Percentiles rank a stretch among this genome's conserved stretches.
These are phyloP conservation scores for Cloeon dipterum DNA, from an alignment of 2,888 invertebrate genomes.

Conservation along the genomic window DNA sequence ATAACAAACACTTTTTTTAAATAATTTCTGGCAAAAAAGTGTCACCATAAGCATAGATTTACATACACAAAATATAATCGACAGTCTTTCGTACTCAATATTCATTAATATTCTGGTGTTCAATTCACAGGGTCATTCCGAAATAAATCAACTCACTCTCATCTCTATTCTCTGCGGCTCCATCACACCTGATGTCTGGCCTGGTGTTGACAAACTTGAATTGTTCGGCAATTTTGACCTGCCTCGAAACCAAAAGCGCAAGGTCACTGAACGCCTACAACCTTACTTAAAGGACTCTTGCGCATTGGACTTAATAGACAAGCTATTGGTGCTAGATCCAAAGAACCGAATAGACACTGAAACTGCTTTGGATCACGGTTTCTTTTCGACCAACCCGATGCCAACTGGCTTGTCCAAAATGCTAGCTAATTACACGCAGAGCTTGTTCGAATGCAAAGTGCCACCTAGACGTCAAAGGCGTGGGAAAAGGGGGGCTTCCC, in stretches of 20 bases:
- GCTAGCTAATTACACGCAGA: conserved; percentile 71
- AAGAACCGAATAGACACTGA: conserved; percentile 95
- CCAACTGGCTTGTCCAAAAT: conserved; percentile 77
- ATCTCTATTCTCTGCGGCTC: conserved; percentile 94
- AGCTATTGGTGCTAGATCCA: conserved; percentile 68
- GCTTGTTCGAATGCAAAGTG: conserved; percentile 90
- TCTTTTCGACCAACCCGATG: conserved; percentile 97
- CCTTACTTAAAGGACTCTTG: conserved; percentile 79
- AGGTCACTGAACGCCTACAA: conserved; percentile 59
- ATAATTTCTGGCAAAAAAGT: conserved; percentile 9
- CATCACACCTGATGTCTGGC: conserved; percentile 83
- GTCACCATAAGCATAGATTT: no score
- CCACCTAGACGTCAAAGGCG: conserved; percentile 50
- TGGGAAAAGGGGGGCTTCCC: conserved; percentile 14
- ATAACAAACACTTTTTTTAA: no score
- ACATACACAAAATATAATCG: no score
- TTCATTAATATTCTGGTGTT: background rate
- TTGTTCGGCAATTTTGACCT: conserved; percentile 72
- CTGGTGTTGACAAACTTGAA: conserved; percentile 73
- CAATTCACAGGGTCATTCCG: conserved; percentile 53
- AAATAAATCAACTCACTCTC: conserved; percentile 83
- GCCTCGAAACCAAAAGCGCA: conserved; percentile 54
- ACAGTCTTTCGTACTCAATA: no score
- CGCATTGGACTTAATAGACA: conserved; percentile 83
- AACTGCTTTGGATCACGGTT: conserved; percentile 86